Evolutionary conservation across 2,113 vertebrate species (phyloP).

Genomic region (Xiphophorus maculatus): DNA sequence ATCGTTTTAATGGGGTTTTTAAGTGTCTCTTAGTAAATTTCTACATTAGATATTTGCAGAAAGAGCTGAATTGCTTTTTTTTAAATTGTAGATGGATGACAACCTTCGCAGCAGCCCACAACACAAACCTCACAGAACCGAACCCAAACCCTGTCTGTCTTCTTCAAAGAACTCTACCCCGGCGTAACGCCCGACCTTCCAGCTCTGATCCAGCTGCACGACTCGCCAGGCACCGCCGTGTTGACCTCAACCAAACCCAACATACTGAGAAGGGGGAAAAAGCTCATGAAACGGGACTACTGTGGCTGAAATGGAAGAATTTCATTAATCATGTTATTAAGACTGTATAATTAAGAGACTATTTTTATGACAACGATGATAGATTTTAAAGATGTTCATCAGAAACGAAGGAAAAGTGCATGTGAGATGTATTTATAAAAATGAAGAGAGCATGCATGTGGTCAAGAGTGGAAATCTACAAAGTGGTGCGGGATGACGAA

Average conservation of each 20-base stretch:
- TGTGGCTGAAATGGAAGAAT: slow-evolving; percentile 19
- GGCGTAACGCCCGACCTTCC: slow-evolving; percentile 74
- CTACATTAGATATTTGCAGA: background rate
- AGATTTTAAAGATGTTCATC: slow-evolving; percentile 55
- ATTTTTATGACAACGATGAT: slow-evolving; percentile 52
- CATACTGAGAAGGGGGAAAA: background rate
- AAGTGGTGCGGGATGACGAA: slow-evolving; percentile 39
- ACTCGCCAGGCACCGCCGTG: slow-evolving; percentile 5
- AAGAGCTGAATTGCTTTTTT: slow-evolving; percentile 19
- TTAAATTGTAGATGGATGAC: slow-evolving; percentile 91
- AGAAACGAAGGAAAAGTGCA: slow-evolving; percentile 45
- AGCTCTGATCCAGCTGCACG: slow-evolving; percentile 15
- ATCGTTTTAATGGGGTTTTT: background rate
- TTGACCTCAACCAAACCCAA: slow-evolving; percentile 23
- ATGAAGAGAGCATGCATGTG: slow-evolving; percentile 40
- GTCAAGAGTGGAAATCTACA: slow-evolving; percentile 50
- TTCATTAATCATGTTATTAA: slow-evolving; percentile 20
- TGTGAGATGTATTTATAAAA: slow-evolving; percentile 42
- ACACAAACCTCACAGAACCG: slow-evolving; percentile 87
- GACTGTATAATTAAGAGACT: slow-evolving; percentile 32
- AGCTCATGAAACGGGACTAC: slow-evolving; percentile 13
- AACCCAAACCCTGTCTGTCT: slow-evolving; percentile 82
- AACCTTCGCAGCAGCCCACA: slow-evolving; percentile 97
- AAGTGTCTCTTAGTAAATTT: background rate
- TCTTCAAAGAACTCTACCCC: slow-evolving; percentile 81